These are phyloP conservation scores for Drosophila equinoxialis DNA, from an alignment of 1,140 invertebrate species.

Conservation along the genomic window DNA sequence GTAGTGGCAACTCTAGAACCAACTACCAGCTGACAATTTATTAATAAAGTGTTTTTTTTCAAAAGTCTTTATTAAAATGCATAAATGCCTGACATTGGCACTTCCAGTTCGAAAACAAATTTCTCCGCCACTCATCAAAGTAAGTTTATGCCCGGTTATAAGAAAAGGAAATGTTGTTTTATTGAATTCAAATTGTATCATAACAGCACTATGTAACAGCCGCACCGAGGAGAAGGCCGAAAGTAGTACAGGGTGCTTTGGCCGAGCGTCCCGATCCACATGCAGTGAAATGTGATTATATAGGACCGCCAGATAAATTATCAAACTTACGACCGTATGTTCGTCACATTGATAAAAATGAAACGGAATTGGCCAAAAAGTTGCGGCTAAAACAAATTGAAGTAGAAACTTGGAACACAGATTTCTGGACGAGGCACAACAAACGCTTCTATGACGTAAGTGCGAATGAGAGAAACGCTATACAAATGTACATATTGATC, in stretches of 20 bases:
- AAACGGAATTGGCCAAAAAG: slow-evolving; percentile 87
- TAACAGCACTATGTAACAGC: slow-evolving; percentile 44
- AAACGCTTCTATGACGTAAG: slow-evolving; percentile 86
- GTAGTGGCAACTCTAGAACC: neutral
- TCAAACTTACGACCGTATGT: slow-evolving; percentile 90
- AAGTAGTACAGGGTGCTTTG: slow-evolving; percentile 40
- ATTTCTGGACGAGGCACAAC: slow-evolving; percentile 92
- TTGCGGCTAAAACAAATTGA: slow-evolving; percentile 87
- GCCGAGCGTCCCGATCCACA: slow-evolving; percentile 72
- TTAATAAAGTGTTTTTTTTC: neutral
- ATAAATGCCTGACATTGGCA: neutral
- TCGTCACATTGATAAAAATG: slow-evolving; percentile 86
- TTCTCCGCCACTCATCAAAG: neutral
- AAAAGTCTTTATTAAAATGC: neutral
- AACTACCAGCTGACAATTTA: neutral
- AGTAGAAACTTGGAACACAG: slow-evolving; percentile 91
- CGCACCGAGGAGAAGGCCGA: slow-evolving; percentile 15
- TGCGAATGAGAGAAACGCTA: neutral
- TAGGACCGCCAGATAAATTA: slow-evolving; percentile 91
- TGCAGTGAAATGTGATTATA: slow-evolving; percentile 79
- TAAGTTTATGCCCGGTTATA: neutral
- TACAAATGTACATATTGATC: too few relatives aligned
- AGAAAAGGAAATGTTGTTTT: neutral
- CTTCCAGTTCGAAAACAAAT: neutral
- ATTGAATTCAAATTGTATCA: neutral